These are phyloP conservation scores for Ypsolopha sequella DNA, from an alignment of 2,888 invertebrate genomes.

Conservation along the genomic window DNA sequence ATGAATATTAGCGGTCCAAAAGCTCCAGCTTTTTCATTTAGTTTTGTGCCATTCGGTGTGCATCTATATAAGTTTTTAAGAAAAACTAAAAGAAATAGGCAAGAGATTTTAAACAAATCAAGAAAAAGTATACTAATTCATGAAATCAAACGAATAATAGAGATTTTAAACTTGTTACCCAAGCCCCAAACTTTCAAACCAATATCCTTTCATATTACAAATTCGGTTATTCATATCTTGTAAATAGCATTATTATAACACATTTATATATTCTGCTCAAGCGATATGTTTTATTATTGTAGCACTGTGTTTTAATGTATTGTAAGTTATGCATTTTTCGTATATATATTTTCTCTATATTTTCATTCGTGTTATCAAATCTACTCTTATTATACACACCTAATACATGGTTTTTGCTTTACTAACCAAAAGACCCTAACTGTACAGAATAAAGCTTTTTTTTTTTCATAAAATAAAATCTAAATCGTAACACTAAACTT, in stretches of 20 bases:
- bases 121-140: too few species aligned
- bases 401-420: slow-evolving; percentile 46
- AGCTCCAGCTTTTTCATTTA: neutral
- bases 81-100: too few species aligned
- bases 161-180: too few species aligned
- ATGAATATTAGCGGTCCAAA: neutral
- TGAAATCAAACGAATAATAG: too few species aligned
- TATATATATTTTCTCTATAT: slow-evolving; percentile 37
- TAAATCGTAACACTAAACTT: slow-evolving; percentile 16
- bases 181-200: too few species aligned
- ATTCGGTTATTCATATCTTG: slow-evolving; percentile 14
- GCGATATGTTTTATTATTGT: slow-evolving; percentile 69
- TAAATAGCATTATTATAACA: slow-evolving; percentile 40
- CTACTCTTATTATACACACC: slow-evolving; percentile 59
- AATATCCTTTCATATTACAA: neutral
- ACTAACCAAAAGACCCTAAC: slow-evolving; percentile 55
- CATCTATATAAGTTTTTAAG: too few species aligned
- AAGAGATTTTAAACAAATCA: too few species aligned
- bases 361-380: slow-evolving; percentile 60
- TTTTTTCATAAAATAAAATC: slow-evolving; percentile 57
- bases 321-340: slow-evolving; percentile 25
- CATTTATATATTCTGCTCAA: slow-evolving; percentile 39
- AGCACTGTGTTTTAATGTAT: slow-evolving; percentile 40
- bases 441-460: slow-evolving; percentile 58
- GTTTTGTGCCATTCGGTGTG: too few species aligned